Evolutionary conservation across 1,140 invertebrate species (phyloP), one percentile per base, ranked within the genome.

Genomic region (Probaryconus sp.): DNA sequence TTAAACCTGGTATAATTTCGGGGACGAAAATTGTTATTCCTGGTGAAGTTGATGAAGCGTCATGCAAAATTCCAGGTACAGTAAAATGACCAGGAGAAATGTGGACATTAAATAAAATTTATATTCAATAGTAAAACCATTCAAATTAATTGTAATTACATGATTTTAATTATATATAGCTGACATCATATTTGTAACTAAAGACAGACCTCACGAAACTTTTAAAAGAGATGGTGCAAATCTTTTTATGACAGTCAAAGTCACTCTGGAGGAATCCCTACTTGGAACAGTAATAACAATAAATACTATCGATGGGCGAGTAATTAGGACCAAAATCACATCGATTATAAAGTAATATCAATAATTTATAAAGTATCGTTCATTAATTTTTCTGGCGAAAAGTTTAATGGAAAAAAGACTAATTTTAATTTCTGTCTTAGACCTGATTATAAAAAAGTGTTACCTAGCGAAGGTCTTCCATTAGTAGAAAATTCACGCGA

Each of bases 111-210:
- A 33, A 3, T 11, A 28, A n/a, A 50, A 11, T 50, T 28, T 6
- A 16, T 16, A 13, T 45, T n/a, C n/a, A n/a, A n/a, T n/a, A n/a
- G n/a, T n/a, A n/a, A n/a, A n/a, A n/a, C n/a, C n/a, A n/a, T n/a
- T n/a, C n/a, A n/a, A n/a, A n/a, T n/a, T n/a, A n/a, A n/a, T n/a
- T n/a, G n/a, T n/a, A n/a, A n/a, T n/a, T n/a, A n/a, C n/a, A n/a
- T n/a, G n/a, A n/a, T n/a, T n/a, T n/a, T n/a, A n/a, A 63, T 60
- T 60, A 43, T 53, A 75, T 61, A 17, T 74, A 88, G 92, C 92
- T 17, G 96, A 98, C 83, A 92, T 98, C 24, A 91, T 97, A 45
- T 97, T 97, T 81, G 90, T 95, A 31, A 93, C 92, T 2, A 92
- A 94, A 83, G 95, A 97, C 80, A 92, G 92, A 74, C 91, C 93